phyloP scores from a whole-genome alignment of 1,140 invertebrate genomes.

The Zophobas morio region DNA sequence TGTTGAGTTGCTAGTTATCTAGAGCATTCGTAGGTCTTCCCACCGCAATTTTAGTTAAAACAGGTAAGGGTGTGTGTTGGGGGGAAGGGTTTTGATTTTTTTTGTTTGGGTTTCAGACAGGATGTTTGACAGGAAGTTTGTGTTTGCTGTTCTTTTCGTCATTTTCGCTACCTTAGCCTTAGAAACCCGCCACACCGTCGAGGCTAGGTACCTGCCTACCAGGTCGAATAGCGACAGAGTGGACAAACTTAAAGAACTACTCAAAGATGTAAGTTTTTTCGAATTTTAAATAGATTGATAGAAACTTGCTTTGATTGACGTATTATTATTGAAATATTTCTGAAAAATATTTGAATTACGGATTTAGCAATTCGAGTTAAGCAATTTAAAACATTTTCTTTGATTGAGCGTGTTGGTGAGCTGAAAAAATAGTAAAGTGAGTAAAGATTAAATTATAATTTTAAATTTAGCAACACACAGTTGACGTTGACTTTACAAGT shows the following conservation, averaged over 20 bases:
- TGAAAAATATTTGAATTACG: background rate
- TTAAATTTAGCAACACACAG: too few species aligned
- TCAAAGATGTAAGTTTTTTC: constrained; percentile 71
- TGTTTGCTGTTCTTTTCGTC: constrained; percentile 25
- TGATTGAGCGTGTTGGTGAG: too few species aligned
- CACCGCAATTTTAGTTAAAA: constrained; percentile 5
- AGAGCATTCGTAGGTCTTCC: background rate
- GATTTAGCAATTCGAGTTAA: too few species aligned
- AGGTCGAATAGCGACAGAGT: constrained; percentile 72
- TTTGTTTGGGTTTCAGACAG: constrained; percentile 1
- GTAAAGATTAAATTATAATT: too few species aligned
- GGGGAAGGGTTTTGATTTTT: background rate
- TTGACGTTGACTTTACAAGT: too few species aligned
- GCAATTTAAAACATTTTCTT: too few species aligned
- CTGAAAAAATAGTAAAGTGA: too few species aligned
- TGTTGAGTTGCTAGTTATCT: constrained; percentile 24
- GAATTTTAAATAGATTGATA: background rate
- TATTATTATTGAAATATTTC: background rate
- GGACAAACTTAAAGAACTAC: constrained; percentile 72
- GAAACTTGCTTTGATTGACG: background rate
- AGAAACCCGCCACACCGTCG: constrained; percentile 48
- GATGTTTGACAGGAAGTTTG: constrained; percentile 44
- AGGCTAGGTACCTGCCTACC: constrained; percentile 72
- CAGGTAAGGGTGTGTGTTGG: background rate
- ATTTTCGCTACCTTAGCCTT: constrained; percentile 28